Base-by-base conservation (phyloP, 2,888 invertebrate genomes). In the Dryomyza anilis region DNA sequence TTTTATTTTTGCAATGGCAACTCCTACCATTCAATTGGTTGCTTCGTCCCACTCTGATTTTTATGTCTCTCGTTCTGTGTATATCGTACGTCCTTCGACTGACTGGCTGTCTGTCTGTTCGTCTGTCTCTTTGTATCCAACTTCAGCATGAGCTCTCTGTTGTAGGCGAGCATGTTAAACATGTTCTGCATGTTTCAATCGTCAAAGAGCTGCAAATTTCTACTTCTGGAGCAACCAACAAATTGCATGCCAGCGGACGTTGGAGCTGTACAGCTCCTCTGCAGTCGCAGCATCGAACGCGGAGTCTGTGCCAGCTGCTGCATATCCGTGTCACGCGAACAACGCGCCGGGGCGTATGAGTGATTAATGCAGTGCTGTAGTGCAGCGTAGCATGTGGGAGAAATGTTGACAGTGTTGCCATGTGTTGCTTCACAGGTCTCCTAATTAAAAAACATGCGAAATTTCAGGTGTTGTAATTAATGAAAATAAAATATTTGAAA, bases 291-390 rank as follows among this genome's bases (percentile, higher is more conserved):
- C n/a, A n/a, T n/a, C n/a, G n/a, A n/a, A n/a, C n/a, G n/a, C n/a
- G n/a, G n/a, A n/a, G n/a, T n/a, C n/a, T n/a, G n/a, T n/a, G n/a
- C n/a, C n/a, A n/a, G n/a, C n/a, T n/a, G n/a, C n/a, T n/a, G n/a
- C n/a, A n/a, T n/a, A n/a, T n/a, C n/a, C n/a, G n/a, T n/a, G n/a
- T n/a, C n/a, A n/a, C n/a, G n/a, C n/a, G n/a, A n/a, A n/a, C n/a
- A n/a, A 21, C n/a, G 43, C 56, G 19, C 43, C 23, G 16, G 39
- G 59, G 59, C 59, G 59, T 59, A 48, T 59, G 59, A 48, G 59
- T 59, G 59, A 59, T 59, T 59, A 46, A 48, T 59, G 59, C 30
- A 59, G 59, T 59, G 46, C 48, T 59, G 59, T 33, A 59, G 59
- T 59, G 46, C 48, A 56, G 16, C 56, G 23, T 23, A 8, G 21